Evolutionary conservation across 2,888 invertebrate genomes (phyloP), one percentile per base, ranked within the genome.

Genomic region (Patella ulyssiponensis): DNA sequence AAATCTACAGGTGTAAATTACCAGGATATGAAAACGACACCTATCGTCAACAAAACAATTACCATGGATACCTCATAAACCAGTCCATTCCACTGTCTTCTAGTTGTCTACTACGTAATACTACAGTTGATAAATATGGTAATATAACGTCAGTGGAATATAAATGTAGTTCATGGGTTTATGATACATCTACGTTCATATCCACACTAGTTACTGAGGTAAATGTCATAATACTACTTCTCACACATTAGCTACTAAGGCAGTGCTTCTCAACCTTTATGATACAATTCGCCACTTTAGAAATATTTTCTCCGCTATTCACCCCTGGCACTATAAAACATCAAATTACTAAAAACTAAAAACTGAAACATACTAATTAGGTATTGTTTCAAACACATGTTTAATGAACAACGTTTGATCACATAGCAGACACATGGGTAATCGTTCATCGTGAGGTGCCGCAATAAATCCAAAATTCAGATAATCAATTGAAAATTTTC

Each of bases 101-200:
- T 9, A 64, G 3, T 3, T 64, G 64, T 64, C 23, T 64, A n/a
- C 23, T 64, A 64, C 64, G 23, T 12, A 23, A 64, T 64, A 64
- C 64, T 20, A 64, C 64, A n/a, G 23, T n/a, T 20, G 64, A 64
- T 64, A n/a, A 20, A 64, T n/a, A 20, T 64, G 64, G 64, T 64
- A 64, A 64, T 20, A 64, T 64, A 9, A 64, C 20, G n/a, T 20
- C 23, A 20, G 64, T 64, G n/a, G 20, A 64, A 64, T 64, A 64
- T 64, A 64, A 64, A 64, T 64, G 64, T 64, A 7, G 23, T 64
- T 64, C 64, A 11, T 64, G 64, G 64, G 64, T 64, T 20, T 64
- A 64, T 64, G 64, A 64, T 64, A 64, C 64, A 2, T 20, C 64
- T 23, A 64, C 64, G 12, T 64, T 20, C 12, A 64, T 23, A n/a